Evolutionary conservation across 2,888 invertebrate species (phyloP), one percentile per base, ranked within the genome.

Genomic region (Spialia ferax): DNA sequence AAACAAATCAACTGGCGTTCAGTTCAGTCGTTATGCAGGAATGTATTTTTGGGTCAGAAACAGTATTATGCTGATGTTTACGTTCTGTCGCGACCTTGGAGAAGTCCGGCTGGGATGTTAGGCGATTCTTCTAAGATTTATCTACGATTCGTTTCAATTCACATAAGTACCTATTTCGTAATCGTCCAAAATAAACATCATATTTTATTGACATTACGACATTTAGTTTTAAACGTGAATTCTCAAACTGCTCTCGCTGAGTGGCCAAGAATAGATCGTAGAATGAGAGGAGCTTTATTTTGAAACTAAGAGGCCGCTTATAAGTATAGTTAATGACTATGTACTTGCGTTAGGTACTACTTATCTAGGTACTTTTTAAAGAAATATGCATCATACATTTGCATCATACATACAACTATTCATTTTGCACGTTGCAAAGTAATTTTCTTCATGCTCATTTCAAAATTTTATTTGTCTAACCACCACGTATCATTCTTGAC

Each of bases 121-220:
- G 82, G 75, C 81, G 83, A 84, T 86, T 88, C 86, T 87, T 87
- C 80, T 74, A 75, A 90, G 87, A 91, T 91, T 87, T 86, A 89
- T 86, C 70, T 72, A 78, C 77, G 82, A 84, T 83, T 81, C 81
- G 79, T 82, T 77, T 78, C 60, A 18, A 48, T 79, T 77, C 77
- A 80, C 81, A 84, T 82, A 84, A 55, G 84, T 80, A n/a, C n/a
- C n/a, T n/a, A 85, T 93, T 89, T 91, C 89, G 89, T 91, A 92
- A 93, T 88, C 88, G 78, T 83, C 86, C 81, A 88, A 91, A 93
- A 93, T 93, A 93, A 91, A 89, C 87, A 79, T 87, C 84, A 89
- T 89, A 89, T 89, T 90, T 91, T 90, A 92, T 92, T 90, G 88
- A 88, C 86, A 87, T 92, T 92, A 90, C 90, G 89, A 92, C 91